Base-by-base conservation (phyloP, 2,888 invertebrate genomes). In the Patella ulyssiponensis region DNA sequence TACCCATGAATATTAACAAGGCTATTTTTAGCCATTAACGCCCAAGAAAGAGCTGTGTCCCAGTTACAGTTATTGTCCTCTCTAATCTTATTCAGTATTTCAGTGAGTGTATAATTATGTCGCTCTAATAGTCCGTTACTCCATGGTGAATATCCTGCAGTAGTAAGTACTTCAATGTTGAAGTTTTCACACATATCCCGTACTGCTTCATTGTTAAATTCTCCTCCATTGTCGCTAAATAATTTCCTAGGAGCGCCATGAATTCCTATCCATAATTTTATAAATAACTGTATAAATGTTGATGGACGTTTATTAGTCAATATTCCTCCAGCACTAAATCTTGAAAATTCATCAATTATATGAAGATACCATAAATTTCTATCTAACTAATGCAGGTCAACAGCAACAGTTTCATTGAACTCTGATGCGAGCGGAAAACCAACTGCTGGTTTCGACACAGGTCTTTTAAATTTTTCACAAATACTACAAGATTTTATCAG, bases 131-230 rank as follows among this genome's bases (percentile, higher is more conserved):
- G 58, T 27, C 73, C 73, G 20, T 73, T 77, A 64, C 69, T 77
- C 73, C 72, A 73, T 56, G 77, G 77, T 51, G 56, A 74, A 27
- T 76, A 73, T 20, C 44, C 77, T 44, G 77, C 64, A 15, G 77
- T 77, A n/a, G 74, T 74, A 52, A 27, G 58, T 14, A 75, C 15
- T 56, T 74, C 53, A 15, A 79, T 80, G 53, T 78, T 80, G 51
- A 80, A 79, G 54, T 80, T 78, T 70, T 79, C 78, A 71, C 71
- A 72, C 77, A 80, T 80, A 52, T 80, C 80, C 23, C 71, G 44
- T 14, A 80, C 73, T 23, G 52, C 74, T 23, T 58, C 58, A 44
- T 73, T 75, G 33, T 78, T 77, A 53, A 80, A 79, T 53, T 80
- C 77, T 44, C 78, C 77, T 7, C 80, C 78, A 73, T 80, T 78